Evolutionary conservation across 2,797 vertebrate genomes (phyloP), one percentile per base, ranked within the genome.

Genomic region (Rhabdomys pumilio): DNA sequence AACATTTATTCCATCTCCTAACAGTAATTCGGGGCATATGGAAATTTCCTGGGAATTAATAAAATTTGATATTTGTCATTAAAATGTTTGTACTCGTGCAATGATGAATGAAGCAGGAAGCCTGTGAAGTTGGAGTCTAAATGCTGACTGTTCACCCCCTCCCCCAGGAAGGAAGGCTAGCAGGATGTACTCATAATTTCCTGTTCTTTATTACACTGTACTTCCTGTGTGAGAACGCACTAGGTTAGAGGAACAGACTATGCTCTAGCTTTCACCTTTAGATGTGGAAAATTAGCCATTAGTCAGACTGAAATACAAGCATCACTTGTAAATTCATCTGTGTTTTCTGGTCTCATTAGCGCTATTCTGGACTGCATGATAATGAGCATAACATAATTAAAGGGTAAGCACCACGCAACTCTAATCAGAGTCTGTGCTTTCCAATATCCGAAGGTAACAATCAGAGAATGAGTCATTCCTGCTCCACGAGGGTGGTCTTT

Each of bases 311-410:
- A 95, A 94, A 94, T 76, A 47, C 59, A 89, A 63, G 63, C 59
- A 69, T 69, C 91, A 77, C 90, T 94, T 95, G 85, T 89, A 97
- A 93, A 94, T 85, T 92, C 2, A 17, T 96, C 72, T 89, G 90
- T 65, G 77, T 96, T 96, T 97, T 97, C 92, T 97, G 89, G 82
- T 92, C 89, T 98, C 79, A 93, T 97, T 97, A 95, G 90, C 38
- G 50, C 89, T 89, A 72, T 91, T 95, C 93, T 95, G 92, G 85
- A 96, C 67, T 90, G 31, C 90, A 91, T 77, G 90, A 93, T 95
- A 97, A 96, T 90, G 89, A 95, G 92, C 53, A 50, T 67, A 92
- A 83, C 67, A 80, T 96, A 98, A 97, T 97, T 92, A 97, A 93
- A 96, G 89, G 91, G 97, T 93, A 89, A 95, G 95, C 92, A 95